Conservation (phyloP, 37 sponge, comb jelly and placozoan genomes). For the Beroe ovata region DNA sequence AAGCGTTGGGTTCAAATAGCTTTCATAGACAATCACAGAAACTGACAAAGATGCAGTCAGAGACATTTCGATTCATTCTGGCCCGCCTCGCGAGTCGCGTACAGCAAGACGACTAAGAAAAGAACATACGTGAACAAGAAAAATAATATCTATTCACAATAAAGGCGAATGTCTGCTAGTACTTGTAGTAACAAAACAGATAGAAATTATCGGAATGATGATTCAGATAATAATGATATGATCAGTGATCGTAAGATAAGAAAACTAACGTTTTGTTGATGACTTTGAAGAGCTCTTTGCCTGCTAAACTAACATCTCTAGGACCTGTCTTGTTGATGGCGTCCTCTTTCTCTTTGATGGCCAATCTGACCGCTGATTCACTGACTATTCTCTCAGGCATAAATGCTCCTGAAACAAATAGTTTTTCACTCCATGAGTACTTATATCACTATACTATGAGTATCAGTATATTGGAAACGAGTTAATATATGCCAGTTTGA, state of each 20-base stretch:
- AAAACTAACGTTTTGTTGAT: conserved; percentile 61
- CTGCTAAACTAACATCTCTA: conserved; percentile 36
- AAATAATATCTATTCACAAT: not conserved
- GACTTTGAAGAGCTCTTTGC: conserved; percentile 62
- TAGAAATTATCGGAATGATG: no score
- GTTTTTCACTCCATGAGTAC: no score
- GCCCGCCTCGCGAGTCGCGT: no score
- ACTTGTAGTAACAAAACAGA: not conserved
- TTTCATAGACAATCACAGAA: no score
- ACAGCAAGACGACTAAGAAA: no score
- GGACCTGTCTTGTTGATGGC: conserved; percentile 28
- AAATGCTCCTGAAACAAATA: conserved; percentile 33
- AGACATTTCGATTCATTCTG: no score
- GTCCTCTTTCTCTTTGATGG: conserved; percentile 32
- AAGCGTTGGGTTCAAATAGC: no score
- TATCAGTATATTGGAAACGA: no score
- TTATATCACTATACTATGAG: no score
- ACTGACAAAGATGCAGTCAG: no score
- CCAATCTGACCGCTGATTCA: conserved; percentile 4
- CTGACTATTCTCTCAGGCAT: conserved; percentile 58
- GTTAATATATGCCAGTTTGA: no score
- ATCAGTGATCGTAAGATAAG: not conserved
- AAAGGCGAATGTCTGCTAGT: conserved; percentile 30
- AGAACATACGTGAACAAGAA: conserved; percentile 7
- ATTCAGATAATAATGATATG: no score